A percentile compares a stretch with the other conserved stretches of the same genome.
phyloP scores from a whole-genome alignment of 2,113 vertebrate genomes.

The Calyptommatus sinebrachiatus region DNA sequence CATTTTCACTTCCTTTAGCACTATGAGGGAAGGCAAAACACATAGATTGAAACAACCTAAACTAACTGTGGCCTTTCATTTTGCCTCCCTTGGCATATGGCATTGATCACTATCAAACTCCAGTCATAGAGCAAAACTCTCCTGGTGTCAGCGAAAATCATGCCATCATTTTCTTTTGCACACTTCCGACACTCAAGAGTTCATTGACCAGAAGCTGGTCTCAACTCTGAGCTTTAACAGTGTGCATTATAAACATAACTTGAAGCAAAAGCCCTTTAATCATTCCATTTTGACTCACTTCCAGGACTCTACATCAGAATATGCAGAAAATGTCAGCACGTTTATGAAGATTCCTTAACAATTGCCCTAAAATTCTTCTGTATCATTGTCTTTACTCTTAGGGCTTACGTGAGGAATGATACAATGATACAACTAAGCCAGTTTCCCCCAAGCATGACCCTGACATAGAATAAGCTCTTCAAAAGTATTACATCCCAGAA shows the following conservation, averaged over 20 bases:
- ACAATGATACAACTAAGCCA: not conserved
- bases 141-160: conserved; percentile 77
- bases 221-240: conserved; percentile 72
- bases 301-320: not conserved
- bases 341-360: no score
- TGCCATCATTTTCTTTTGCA: conserved; percentile 69
- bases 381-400: no score
- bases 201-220: conserved; percentile 51
- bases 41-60: not conserved
- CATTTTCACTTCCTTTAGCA: not conserved
- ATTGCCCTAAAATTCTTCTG: no score
- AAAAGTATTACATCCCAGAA: no score
- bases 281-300: not conserved
- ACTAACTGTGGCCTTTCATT: fast-evolving
- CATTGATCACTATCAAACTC: conserved; percentile 75
- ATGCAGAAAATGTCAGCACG: no score
- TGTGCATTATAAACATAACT: conserved; percentile 27
- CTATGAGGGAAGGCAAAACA: no score
- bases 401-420: not conserved
- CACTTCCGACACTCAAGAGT: conserved; percentile 80
- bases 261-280: fast-evolving
- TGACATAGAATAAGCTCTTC: not conserved
- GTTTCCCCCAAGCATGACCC: not conserved
- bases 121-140: conserved; percentile 69
- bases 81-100: conserved; percentile 43